Evolutionary conservation across 2,888 invertebrate genomes (phyloP), one percentile per base, ranked within the genome.

Genomic region (Bombyx huttoni): DNA sequence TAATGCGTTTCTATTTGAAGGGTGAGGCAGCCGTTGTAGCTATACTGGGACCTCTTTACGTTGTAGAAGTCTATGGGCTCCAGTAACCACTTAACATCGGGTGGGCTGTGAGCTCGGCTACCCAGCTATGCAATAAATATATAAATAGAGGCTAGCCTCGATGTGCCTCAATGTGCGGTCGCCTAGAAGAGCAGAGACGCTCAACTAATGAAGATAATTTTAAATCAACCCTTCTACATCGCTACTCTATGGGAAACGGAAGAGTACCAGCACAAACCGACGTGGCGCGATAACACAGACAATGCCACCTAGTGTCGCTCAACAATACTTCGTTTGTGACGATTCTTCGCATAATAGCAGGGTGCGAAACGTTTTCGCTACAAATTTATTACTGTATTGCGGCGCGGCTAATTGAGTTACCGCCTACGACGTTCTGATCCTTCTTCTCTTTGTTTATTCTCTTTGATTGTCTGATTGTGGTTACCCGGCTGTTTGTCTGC

Each of bases 261-360:
- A 81, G 80, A 83, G 81, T 78, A 71, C 70, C 75, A 68, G 80
- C 84, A 84, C 85, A 86, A 85, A 84, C 80, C 84, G 77, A 80
- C 74, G 81, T 66, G 64, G 71, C 62, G 73, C 80, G 87, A 87
- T 86, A 86, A 83, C 81, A 76, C 81, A 81, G 81, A 86, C 87
- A 87, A 86, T 83, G 75, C 75, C 65, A 73, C 70, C 82, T 81
- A 84, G 85, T 85, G 85, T 82, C 75, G 76, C 69, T 72, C 7
- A 66, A 87, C 87, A 87, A 87, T 86, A 81, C 70, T 86, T 87
- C 87, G 85, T 87, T 87, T 87, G 85, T 86, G 85, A 78, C 81
- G 74, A 84, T 83, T 86, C 87, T 85, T 84, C 82, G 76, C 83
- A 83, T 79, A 84, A 84, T 83, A 64, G 77, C 78, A 75, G 81